Percentiles rank a stretch among this genome's conserved stretches.
phyloP scores from a whole-genome alignment of 2,888 invertebrate genomes.

The Temnothorax unifasciatus region DNA sequence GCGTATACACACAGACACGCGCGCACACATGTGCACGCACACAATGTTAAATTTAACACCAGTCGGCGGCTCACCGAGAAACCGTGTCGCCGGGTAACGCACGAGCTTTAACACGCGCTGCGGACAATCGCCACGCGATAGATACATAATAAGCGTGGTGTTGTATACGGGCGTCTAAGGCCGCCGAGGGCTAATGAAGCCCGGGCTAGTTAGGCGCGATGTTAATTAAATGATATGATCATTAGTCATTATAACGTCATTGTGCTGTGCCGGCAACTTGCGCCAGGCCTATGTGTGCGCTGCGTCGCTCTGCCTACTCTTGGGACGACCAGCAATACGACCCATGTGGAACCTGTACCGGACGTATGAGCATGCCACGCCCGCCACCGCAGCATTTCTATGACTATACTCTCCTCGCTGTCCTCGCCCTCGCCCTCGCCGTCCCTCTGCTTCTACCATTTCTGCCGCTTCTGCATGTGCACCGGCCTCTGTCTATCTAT shows the following conservation, averaged over 20 bases:
- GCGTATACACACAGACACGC: background rate
- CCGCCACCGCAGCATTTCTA: constrained; percentile 81
- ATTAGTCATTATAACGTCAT: constrained; percentile 86
- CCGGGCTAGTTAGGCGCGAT: constrained; percentile 83
- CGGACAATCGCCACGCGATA: constrained; percentile 78
- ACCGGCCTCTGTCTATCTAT: background rate
- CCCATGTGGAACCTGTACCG: constrained; percentile 78
- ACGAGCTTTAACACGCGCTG: constrained; percentile 79
- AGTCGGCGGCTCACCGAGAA: constrained; percentile 78
- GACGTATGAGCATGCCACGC: constrained; percentile 81
- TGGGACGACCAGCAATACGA: constrained; percentile 62
- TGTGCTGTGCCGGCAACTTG: constrained; percentile 81
- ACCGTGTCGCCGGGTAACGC: constrained; percentile 82
- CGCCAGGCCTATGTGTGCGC: constrained; percentile 60
- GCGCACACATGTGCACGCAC: constrained; percentile 44
- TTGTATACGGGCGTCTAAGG: constrained; percentile 78
- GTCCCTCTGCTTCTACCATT: constrained; percentile 20
- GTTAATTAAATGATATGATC: constrained; percentile 86
- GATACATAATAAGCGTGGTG: constrained; percentile 85
- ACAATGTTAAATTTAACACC: constrained; percentile 82
- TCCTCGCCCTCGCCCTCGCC: constrained; percentile 62
- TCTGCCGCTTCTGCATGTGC: constrained; percentile 19
- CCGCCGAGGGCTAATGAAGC: constrained; percentile 82
- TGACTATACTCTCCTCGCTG: constrained; percentile 72
- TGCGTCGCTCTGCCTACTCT: constrained; percentile 63